phyloP scores from a whole-genome alignment of 2,888 invertebrate genomes.

The Lasioglossum malachurum region DNA sequence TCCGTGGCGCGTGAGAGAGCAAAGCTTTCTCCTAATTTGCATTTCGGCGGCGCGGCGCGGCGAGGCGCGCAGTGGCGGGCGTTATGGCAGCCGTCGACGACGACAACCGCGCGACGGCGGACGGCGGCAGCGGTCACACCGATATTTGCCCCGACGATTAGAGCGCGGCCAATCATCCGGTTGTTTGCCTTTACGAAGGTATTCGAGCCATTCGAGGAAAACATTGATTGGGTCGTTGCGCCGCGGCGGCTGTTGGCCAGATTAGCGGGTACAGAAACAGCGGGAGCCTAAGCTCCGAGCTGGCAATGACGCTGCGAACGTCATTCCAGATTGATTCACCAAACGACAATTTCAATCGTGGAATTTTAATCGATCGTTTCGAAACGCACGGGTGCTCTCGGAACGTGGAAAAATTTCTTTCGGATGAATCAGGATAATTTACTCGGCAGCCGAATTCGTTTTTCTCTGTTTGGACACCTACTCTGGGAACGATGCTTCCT shows the following conservation, averaged over 20 bases:
- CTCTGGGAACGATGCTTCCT: conserved; percentile 1
- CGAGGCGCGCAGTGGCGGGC: neutral
- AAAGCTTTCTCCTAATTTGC: conserved; percentile 76
- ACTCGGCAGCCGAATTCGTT: neutral
- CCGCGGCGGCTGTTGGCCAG: conserved; percentile 35
- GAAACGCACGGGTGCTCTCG: conserved; percentile 38
- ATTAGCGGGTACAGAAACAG: conserved; percentile 56
- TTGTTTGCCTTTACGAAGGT: conserved; percentile 43
- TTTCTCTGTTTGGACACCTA: neutral
- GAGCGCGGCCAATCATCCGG: conserved; percentile 50
- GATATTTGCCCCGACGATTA: conserved; percentile 69
- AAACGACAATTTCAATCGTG: conserved; percentile 34
- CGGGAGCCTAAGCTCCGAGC: conserved; percentile 28
- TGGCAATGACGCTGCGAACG: conserved; percentile 37
- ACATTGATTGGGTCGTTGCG: conserved; percentile 54
- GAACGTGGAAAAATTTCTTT: conserved; percentile 26
- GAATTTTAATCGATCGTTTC: conserved; percentile 63
- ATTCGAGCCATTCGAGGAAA: conserved; percentile 52
- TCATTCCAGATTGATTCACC: conserved; percentile 48
- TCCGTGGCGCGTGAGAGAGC: conserved; percentile 49
- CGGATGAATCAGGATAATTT: neutral
- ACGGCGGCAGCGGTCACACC: conserved; percentile 27
- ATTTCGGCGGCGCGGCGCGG: conserved; percentile 55
- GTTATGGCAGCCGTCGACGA: conserved; percentile 4
- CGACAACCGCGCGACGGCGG: neutral